Base-by-base conservation (phyloP, 2,888 invertebrate genomes). In the Drosophila flavopinicola region DNA sequence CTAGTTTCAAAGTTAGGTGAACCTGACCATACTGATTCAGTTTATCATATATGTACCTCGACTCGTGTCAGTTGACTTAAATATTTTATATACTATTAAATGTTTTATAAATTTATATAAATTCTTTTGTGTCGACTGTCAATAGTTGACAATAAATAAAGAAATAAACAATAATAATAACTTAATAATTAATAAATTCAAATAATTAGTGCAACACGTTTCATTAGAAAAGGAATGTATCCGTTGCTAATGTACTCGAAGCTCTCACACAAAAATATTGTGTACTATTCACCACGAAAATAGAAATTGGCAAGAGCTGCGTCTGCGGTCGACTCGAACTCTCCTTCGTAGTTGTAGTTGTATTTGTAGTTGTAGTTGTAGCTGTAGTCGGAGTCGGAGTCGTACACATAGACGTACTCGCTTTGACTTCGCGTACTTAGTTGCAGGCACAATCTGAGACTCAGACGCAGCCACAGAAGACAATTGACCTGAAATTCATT, bases 401-500 rank as follows among this genome's bases (percentile, higher is more conserved):
- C 15, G 6, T 41, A 25, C n/a, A 27, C 29, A 9, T 4, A 35
- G 35, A 35, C 5, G 17, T 13, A 33, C 13, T 35, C 15, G 10
- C 1, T 35, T 5, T 3, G 35, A 15, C 1, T n/a, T 37, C 38
- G 27, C 15, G 63, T 37, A 58, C 57, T 53, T 57, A 52, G 52
- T 47, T 57, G 52, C 38, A 68, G 68, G 52, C 68, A 42, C 38
- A 56, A 56, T 63, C 49, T 51, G 53, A 30, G 52, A 42, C 56
- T 17, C 70, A 60, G 76, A 52, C 63, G 66, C 61, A 63, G 85
- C 78, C 73, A 63, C 73, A 68, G 75, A 85, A 83, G 72, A 85
- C 87, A 87, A 85, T 85, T 85, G 85, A 85, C 85, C 85, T 87
- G 77, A 85, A 85, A 85, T 78, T 76, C 79, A 71, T 78, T 78